Evolutionary conservation across 2,797 vertebrate genomes (phyloP), one percentile per base, ranked within the genome.

Genomic region (Psittacula derbiana): DNA sequence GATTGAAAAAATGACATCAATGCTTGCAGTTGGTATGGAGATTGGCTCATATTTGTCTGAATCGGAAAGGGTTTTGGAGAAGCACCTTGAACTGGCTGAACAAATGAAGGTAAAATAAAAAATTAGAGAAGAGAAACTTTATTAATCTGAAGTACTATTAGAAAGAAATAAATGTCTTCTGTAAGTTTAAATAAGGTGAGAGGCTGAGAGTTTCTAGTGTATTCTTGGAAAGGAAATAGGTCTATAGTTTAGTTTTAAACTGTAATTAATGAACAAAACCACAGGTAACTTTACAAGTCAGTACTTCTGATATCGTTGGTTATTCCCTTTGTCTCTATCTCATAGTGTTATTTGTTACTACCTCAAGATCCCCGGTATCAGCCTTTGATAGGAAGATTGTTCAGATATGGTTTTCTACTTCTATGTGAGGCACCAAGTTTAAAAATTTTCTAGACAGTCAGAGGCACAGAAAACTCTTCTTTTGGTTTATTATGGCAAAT

Each of bases 61-160:
- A 70, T 98, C 97, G 5, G 97, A 99, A 92, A 95, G 97, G 80
- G 81, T 98, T 92, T 96, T 99, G 92, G 97, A 95, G 53, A 98
- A 96, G 96, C 98, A 99, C 83, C 86, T 98, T 73, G 98, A 98
- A 88, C 86, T 99, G 85, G 97, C 97, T 57, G 92, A 95, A 81
- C 97, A 98, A 96, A 94, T 96, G 83, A 97, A 98, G 98, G 99
- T 99, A 98, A 98, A 80, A 79, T 41, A 20, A 38, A 16, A n/a
- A 61, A 58, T 58, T 36, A 57, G 21, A 33, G 10, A 33, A 67
- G 67, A 28, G 62, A 43, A 17, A 24, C 19, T 90, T 49, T 78
- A 16, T 4, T 38, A 25, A 74, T 21, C 3, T 41, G 36, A 53
- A 74, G 6, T 49, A 24, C 16, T 87, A 84, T 38, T 61, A 80